These are phyloP conservation scores for Solen grandis DNA, from an alignment of 1,140 invertebrate species.

Conservation along the genomic window DNA sequence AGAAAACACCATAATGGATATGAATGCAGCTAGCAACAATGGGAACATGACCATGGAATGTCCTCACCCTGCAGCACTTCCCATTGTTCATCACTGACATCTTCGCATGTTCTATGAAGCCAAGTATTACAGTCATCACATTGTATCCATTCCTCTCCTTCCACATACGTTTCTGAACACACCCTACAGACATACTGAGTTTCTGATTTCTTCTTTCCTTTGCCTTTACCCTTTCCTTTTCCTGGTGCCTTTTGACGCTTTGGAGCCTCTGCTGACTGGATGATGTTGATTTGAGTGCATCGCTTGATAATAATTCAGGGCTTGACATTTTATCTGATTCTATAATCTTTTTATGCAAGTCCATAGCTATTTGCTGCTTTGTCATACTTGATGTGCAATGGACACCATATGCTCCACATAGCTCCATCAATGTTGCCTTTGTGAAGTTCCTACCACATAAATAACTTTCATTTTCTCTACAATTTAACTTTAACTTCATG, in stretches of 20 bases:
- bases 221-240: slow-evolving; percentile 8
- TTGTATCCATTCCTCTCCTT: slow-evolving; percentile 9
- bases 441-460: slow-evolving; percentile 3
- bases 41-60: background rate
- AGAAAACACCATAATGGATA: too few relatives aligned
- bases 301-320: slow-evolving; percentile 14
- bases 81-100: background rate
- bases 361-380: background rate
- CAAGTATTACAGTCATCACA: slow-evolving; percentile 7
- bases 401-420: background rate
- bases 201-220: slow-evolving; percentile 5
- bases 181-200: background rate
- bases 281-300: background rate
- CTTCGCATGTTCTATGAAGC: slow-evolving; percentile 4
- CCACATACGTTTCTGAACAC: slow-evolving; percentile 5
- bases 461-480: slow-evolving; percentile 2
- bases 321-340: background rate
- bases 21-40: background rate
- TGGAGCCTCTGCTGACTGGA: background rate
- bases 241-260: slow-evolving; percentile 11
- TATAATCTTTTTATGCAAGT: background rate
- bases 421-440: slow-evolving; percentile 4
- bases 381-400: background rate
- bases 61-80: background rate
- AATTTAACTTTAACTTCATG: slow-evolving; percentile 22